Evolutionary conservation across 2,797 vertebrate species (phyloP), one percentile per base, ranked within the genome.

Genomic region (Sebastolobus alascanus): DNA sequence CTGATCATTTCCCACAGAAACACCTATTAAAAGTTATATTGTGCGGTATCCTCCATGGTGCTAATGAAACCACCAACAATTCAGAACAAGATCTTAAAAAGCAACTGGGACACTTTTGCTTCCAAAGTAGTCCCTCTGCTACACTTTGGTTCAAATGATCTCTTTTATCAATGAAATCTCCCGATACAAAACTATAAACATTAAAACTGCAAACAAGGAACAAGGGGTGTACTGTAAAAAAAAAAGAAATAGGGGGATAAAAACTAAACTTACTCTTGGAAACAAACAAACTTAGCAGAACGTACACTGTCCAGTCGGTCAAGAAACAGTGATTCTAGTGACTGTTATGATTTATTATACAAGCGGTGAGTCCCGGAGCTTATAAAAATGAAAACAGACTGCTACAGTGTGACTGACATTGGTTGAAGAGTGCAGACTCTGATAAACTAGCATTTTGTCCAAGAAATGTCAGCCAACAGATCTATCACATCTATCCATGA

Each of bases 371-470:
- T 52, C 61, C 66, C 13, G 3, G 12, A 77, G 72, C 63, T 83
- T 75, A 87, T 78, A 59, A 79, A 82, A 86, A 80, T 77, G 25
- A 87, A 84, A 90, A 87, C 80, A 84, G 50, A 67, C 69, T 27
- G 54, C 74, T 66, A 29, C 33, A 54, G 70, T 13, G 40, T 66
- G 69, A 61, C 56, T 60, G 83, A 80, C 61, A 38, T 4, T 37
- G 59, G 73, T 40, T 79, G 75, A 73, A 63, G 55, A 77, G 63
- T 64, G 58, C 72, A 84, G 75, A 77, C 37, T 5, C 55, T 76
- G 75, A 83, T 75, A 78, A 86, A 78, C 65, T 22, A n/a, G 50
- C 58, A 46, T 69, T 79, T 71, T 77, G 68, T 80, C 76, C 25
- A 22, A 66, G 64, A 82, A 56, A 88, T 73, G 40, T 69, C 68